Evolutionary conservation across 1,140 invertebrate genomes (phyloP), one percentile per base, ranked within the genome.

Genomic region (Drosophila nigromelanica): DNA sequence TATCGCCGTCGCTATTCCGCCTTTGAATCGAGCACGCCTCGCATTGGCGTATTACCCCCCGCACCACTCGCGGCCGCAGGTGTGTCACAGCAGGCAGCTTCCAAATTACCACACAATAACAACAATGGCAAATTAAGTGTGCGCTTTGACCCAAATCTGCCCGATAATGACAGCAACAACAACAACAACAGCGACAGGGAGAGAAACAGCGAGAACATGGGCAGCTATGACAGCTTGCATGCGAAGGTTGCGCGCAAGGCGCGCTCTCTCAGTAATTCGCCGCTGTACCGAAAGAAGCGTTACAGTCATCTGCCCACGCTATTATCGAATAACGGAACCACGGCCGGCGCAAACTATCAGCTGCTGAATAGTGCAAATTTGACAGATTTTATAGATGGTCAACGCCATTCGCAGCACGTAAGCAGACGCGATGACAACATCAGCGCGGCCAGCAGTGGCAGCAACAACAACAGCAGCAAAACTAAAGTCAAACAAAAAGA

Each of bases 1-100:
- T 91, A 91, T 87, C 90, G 90, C 54, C 90, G 90, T 54, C 90
- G 90, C 14, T 91, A 91, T 78, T 91, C 90, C 47, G 73, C 81
- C 43, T 91, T 91, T 52, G 90, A 91, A 72, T 48, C 80, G 50
- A 77, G 90, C 56, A 59, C 89, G n/a, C 90, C 90, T 62, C 85
- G 85, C 52, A 67, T 90, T 52, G 89, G 82, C 11, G 79, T 90
- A 62, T 59, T 89, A 59, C 66, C 79, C 60, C 64, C 80, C n/a
- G 81, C 69, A 59, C 77, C 73, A 59, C 37, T 56, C 7, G 48
- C 39, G 4, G 40, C 35, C 24, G 54, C 56, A 12, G 64, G 45
- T 48, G 58, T 54, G 40, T 43, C 68, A 58, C 68, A 70, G 43
- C 69, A 76, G 54, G 43, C 79, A 73, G 37, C 50, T 47, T 61